Base-by-base conservation (phyloP, 2,888 invertebrate genomes). In the Melieria crassipennis region DNA sequence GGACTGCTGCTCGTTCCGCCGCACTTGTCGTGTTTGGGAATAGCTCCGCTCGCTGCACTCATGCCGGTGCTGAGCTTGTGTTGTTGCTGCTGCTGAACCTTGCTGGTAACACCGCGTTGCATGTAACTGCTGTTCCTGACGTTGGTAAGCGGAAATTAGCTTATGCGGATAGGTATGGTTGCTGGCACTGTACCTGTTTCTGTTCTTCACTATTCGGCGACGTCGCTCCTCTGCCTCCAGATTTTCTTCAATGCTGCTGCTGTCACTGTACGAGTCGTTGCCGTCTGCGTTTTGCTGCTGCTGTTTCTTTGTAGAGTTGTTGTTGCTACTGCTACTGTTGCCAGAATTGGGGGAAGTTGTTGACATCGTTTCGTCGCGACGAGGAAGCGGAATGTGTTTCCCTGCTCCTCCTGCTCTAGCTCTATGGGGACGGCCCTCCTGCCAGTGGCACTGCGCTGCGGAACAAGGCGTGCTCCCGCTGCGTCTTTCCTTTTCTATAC, bases 181-280 rank as follows among this genome's bases (percentile, higher is more conserved):
- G 46, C n/a, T 13, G 7, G 4, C 10, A 7, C 5, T 5, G 83
- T 87, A 92, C 92, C 91, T 91, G 83, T 90, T 87, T 81, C 94
- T 90, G 82, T 93, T 92, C 84, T 92, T 92, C 79, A 90, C 91
- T 74, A 92, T 89, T 78, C 91, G 88, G 76, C 91, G 87, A 75
- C 92, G 87, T 76, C 91, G 88, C 80, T 91, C 92, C 84, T 94
- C 94, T 72, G 91, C 91, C 81, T 92, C 91, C 79, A 91, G 89
- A 81, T 93, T 94, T 84, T 95, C 95, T 86, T 94, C 95, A 42
- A 94, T 94, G 84, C 94, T 95, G 82, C 94, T 95, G 84, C 94
- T 95, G 82, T 93, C 94, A 81, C 88, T 84, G 69, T 83, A 84
- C 11, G 82, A 82, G 67, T 81, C 84, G 57, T 73, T 77, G 65